Conservation (phyloP, 1,140 invertebrate genomes). For the Triops longicaudatus region DNA sequence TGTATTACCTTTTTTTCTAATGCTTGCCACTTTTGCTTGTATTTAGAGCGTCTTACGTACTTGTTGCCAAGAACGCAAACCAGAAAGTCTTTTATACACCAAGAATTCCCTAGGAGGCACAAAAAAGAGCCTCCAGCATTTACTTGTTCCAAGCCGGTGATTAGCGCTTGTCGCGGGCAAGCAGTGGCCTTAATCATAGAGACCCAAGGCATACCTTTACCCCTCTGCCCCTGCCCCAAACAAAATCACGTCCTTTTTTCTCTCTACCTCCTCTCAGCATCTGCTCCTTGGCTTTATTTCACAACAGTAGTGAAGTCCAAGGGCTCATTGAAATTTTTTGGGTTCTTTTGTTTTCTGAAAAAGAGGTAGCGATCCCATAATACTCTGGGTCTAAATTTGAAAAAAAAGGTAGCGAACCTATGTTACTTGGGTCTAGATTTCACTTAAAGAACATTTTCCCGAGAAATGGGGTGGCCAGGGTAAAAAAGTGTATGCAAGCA, state of each 20-base stretch:
- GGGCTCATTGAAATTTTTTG: neutral
- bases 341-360: neutral
- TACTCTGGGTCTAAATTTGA: too few relatives aligned
- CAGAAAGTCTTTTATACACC: neutral
- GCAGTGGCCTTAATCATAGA: conserved; percentile 11
- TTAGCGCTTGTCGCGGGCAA: conserved; percentile 10
- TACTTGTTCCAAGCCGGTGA: conserved; percentile 9
- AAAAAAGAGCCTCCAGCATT: neutral
- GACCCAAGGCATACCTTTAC: neutral
- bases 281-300: neutral
- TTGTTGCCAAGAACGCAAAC: neutral
- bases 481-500: neutral
- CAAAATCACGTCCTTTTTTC: neutral
- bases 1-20: too few relatives aligned
- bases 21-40: too few relatives aligned
- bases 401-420: too few relatives aligned
- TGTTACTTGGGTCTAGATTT: too few relatives aligned
- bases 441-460: too few relatives aligned
- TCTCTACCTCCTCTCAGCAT: neutral
- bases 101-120: neutral
- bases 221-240: neutral
- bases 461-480: too few relatives aligned
- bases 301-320: neutral
- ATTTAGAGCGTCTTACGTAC: too few relatives aligned
- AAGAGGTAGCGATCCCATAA: neutral